A percentile compares a stretch with the other conserved stretches of the same genome.
Conservation (phyloP, 2,888 invertebrate genomes). For the Epirrhoe tristata region DNA sequence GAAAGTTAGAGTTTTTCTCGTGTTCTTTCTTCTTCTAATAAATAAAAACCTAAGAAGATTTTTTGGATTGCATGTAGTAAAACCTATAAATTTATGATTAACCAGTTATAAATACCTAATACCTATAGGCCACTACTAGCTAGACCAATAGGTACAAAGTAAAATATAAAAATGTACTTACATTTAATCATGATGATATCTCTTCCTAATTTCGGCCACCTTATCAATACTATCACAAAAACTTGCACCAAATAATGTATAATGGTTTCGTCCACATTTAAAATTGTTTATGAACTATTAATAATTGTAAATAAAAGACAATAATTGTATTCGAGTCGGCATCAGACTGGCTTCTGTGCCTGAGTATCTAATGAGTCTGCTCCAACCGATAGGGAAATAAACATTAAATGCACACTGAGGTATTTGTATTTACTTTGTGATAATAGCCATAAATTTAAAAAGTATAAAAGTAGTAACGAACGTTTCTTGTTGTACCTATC, state of each 20-base stretch:
- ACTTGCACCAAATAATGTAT: neutral
- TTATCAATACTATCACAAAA: slow-evolving; percentile 17
- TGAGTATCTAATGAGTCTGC: slow-evolving; percentile 34
- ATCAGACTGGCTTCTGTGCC: slow-evolving; percentile 30
- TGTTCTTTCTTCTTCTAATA: too few species aligned
- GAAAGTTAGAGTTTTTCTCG: too few species aligned
- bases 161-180: slow-evolving; percentile 18
- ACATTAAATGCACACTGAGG: slow-evolving; percentile 27
- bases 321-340: slow-evolving; percentile 29
- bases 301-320: slow-evolving; percentile 7
- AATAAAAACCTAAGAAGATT: too few species aligned
- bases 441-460: slow-evolving; percentile 24
- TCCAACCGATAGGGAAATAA: slow-evolving; percentile 41
- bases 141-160: too few species aligned
- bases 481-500: neutral
- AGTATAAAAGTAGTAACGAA: neutral
- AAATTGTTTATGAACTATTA: neutral
- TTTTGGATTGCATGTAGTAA: too few species aligned
- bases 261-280: neutral
- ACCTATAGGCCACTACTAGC: too few species aligned
- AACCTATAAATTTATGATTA: too few species aligned
- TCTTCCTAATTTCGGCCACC: neutral
- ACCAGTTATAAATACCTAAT: too few species aligned
- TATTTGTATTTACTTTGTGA: slow-evolving; percentile 37
- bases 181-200: slow-evolving; percentile 28